Evolutionary conservation across 2,888 invertebrate genomes (phyloP).

Genomic region (Harmothoe impar): DNA sequence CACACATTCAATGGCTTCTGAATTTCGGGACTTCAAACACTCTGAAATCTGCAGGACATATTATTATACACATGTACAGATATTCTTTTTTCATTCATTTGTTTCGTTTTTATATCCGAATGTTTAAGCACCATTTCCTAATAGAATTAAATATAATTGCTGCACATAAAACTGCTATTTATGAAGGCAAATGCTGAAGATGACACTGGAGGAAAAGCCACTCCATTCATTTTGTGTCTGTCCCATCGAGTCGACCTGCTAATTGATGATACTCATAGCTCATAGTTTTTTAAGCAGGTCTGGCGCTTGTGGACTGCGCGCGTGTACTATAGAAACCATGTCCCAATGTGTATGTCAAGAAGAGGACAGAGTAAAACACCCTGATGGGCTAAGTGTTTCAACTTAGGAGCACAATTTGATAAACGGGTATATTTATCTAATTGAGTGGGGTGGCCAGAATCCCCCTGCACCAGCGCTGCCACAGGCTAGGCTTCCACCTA

Average conservation of each 20-base stretch:
- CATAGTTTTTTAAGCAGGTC: not conserved
- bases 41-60: slow-evolving; percentile 3
- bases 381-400: slow-evolving; percentile 19
- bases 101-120: not conserved
- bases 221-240: not conserved
- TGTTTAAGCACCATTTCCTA: not conserved
- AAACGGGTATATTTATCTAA: slow-evolving; percentile 43
- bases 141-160: not conserved
- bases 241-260: not conserved
- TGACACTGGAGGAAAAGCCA: not conserved
- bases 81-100: not conserved
- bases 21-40: not conserved
- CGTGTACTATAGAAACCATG: not conserved
- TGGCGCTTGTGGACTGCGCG: not conserved
- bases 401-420: slow-evolving; percentile 44
- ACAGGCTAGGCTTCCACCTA: not conserved
- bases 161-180: not conserved
- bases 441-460: not conserved
- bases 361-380: not conserved
- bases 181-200: not conserved
- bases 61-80: slow-evolving; percentile 23
- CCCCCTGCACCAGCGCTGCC: slow-evolving; percentile 4
- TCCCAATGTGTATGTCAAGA: not conserved
- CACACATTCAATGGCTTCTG: not conserved
- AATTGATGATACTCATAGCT: slow-evolving; percentile 17